phyloP scores from a whole-genome alignment of 2,888 invertebrate genomes.

The Anodontia alba region DNA sequence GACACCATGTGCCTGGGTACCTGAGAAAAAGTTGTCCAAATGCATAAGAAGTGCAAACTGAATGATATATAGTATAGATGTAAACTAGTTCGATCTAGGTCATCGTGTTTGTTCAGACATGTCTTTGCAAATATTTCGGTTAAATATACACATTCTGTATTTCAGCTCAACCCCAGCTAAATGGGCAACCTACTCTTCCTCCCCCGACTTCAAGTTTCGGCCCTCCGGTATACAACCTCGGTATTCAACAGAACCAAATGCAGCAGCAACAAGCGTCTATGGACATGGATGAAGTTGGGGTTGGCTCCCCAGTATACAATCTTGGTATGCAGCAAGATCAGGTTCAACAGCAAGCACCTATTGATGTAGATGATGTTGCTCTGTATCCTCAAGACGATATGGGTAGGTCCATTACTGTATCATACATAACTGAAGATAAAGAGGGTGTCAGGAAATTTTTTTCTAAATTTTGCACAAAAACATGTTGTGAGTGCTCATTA shows the following conservation, averaged over 20 bases:
- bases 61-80: no score
- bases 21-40: no score
- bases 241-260: background rate
- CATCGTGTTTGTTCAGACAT: no score
- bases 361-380: conserved; percentile 36
- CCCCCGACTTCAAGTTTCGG: background rate
- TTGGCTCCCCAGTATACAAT: conserved; percentile 10
- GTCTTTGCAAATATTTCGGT: no score
- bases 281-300: conserved; percentile 40
- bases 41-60: no score
- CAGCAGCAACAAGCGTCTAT: conserved; percentile 16
- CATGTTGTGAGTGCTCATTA: no score
- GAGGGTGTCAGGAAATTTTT: no score
- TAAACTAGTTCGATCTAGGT: no score
- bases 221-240: conserved; percentile 16
- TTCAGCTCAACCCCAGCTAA: conserved; percentile 71
- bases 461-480: no score
- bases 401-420: conserved; percentile 25
- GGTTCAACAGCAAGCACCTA: conserved; percentile 12
- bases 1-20: no score
- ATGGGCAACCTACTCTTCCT: conserved; percentile 27
- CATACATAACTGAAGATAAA: no score
- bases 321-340: background rate
- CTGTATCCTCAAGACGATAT: conserved; percentile 49
- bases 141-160: no score